A percentile compares a stretch with the other conserved stretches of the same genome.
Conservation (phyloP, 2,797 vertebrate species). For the Sphenodon punctatus region DNA sequence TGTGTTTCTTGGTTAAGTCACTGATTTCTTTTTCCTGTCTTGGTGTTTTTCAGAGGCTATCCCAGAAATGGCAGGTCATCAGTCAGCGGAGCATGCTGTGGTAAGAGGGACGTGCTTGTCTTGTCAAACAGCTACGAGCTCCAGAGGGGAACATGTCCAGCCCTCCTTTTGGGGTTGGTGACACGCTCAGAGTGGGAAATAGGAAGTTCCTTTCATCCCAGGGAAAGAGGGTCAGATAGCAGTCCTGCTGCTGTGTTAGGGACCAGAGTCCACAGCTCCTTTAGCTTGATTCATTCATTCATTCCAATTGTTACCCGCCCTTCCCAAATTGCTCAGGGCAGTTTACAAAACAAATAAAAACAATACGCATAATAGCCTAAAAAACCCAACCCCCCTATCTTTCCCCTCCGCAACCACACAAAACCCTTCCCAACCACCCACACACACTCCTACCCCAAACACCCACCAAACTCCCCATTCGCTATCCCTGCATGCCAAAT, state of each 20-base stretch:
- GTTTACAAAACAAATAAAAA: too few relatives aligned
- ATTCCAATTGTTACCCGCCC: too few relatives aligned
- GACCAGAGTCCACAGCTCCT: neutral
- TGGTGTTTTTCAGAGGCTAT: conserved; percentile 85
- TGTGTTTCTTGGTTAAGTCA: neutral
- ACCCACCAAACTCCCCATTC: too few relatives aligned
- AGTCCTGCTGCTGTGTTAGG: neutral
- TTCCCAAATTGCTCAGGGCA: too few relatives aligned
- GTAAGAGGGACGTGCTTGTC: conserved; percentile 79
- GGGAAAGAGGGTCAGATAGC: neutral
- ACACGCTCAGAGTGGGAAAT: too few relatives aligned
- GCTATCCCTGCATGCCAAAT: too few relatives aligned
- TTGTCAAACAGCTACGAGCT: neutral
- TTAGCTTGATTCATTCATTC: too few relatives aligned
- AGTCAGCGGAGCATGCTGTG: conserved; percentile 86
- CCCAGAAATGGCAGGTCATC: conserved; percentile 91
- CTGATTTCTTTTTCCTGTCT: conserved; percentile 30
- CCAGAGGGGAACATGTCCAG: neutral
- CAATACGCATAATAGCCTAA: too few relatives aligned
- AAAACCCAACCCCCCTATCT: too few relatives aligned
- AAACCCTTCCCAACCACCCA: too few relatives aligned
- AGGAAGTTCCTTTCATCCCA: neutral
- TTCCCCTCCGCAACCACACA: too few relatives aligned
- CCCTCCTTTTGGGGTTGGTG: neutral
- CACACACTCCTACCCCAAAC: too few relatives aligned